phyloP scores from a whole-genome alignment of 2,113 vertebrate species.

The Hippocampus comes region DNA sequence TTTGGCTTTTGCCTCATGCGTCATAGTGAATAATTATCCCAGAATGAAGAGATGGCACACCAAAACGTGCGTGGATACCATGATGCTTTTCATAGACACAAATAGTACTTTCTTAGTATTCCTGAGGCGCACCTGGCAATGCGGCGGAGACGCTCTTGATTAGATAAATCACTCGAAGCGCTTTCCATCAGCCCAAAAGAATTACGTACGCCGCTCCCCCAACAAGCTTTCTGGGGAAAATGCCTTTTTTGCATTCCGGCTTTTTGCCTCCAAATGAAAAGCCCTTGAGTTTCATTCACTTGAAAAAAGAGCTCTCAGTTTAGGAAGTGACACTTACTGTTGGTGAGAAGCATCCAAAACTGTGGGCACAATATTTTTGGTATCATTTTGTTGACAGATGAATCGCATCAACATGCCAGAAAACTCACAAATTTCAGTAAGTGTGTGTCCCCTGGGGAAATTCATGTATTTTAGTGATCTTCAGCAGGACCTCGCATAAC shows the following conservation, averaged over 20 bases:
- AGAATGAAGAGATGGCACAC: background rate
- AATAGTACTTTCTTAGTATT: background rate
- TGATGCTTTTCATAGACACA: background rate
- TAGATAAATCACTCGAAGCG: slow-evolving; percentile 1
- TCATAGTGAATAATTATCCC: background rate
- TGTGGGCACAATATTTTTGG: background rate
- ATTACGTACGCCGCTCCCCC: background rate
- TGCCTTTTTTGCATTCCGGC: background rate
- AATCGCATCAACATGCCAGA: too few relatives aligned
- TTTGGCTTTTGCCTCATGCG: background rate
- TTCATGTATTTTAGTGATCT: too few relatives aligned
- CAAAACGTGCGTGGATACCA: background rate
- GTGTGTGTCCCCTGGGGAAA: too few relatives aligned
- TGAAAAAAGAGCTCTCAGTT: background rate
- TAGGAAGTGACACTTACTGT: background rate
- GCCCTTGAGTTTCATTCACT: background rate
- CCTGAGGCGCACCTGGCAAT: background rate
- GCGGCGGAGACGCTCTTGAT: background rate
- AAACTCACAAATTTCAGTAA: background rate
- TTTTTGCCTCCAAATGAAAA: slow-evolving; percentile 1
- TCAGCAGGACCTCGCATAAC: too few relatives aligned
- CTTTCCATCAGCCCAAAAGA: background rate
- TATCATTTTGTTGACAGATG: background rate
- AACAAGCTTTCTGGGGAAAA: background rate
- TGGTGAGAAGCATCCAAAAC: background rate